Evolutionary conservation across 2,113 vertebrate genomes (phyloP).

Genomic region (Macrotis lagotis): DNA sequence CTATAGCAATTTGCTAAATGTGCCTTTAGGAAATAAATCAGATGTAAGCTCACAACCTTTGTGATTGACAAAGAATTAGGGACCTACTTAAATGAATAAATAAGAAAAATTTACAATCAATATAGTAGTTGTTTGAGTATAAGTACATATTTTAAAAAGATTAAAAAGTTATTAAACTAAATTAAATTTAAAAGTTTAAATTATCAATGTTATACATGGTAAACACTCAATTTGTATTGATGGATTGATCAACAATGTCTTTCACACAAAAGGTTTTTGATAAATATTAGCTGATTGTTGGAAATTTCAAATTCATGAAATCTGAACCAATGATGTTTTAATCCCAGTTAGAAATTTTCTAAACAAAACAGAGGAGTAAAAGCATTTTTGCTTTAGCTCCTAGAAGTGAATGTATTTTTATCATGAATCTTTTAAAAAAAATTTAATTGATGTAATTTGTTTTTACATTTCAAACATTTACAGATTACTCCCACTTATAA

Average conservation of each 20-base stretch:
- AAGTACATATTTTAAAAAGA: not conserved
- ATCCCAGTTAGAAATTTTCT: not conserved
- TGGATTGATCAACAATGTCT: not conserved
- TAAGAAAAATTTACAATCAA: not conserved
- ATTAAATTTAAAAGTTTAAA: not conserved
- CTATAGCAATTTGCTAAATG: not conserved
- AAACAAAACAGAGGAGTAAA: not conserved
- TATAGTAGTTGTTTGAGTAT: not conserved
- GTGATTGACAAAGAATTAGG: not conserved
- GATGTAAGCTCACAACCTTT: not conserved
- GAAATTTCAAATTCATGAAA: not conserved
- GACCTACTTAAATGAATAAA: not conserved
- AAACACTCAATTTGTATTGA: not conserved
- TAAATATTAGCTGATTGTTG: not conserved
- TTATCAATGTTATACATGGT: not conserved
- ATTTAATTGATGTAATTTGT: not conserved
- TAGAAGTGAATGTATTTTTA: not conserved
- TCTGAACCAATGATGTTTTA: not conserved
- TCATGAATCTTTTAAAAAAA: not conserved
- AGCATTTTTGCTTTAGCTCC: not conserved
- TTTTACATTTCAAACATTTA: not conserved
- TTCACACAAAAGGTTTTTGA: not conserved
- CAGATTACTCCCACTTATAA: not conserved
- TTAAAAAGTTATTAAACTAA: not conserved
- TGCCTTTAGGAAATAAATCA: not conserved